Evolutionary conservation across 2,797 vertebrate species (phyloP).

Genomic region (Schizopygopsis pylzovi): DNA sequence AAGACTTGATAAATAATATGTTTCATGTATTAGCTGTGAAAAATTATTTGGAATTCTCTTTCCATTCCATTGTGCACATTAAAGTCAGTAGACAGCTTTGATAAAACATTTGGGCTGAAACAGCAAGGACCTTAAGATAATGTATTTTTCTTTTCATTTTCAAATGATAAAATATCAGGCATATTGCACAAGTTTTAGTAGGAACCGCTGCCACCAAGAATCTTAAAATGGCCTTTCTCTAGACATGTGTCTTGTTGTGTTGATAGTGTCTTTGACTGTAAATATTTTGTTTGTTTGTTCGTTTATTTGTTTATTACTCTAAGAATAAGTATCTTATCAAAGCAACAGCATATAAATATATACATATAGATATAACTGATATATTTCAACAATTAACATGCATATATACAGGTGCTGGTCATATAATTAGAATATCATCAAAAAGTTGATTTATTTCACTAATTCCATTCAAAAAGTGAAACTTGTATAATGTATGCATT

Average conservation of each 20-base stretch:
- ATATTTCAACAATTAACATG: constrained; percentile 77
- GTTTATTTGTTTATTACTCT: constrained; percentile 70
- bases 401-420: constrained; percentile 57
- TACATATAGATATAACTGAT: constrained; percentile 70
- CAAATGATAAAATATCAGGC: constrained; percentile 45
- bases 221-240: constrained; percentile 53
- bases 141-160: constrained; percentile 60
- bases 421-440: no score
- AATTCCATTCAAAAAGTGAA: no score
- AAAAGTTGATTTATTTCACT: no score
- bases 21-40: constrained; percentile 51
- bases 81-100: constrained; percentile 38
- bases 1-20: constrained; percentile 58
- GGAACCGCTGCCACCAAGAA: constrained; percentile 53
- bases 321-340: constrained; percentile 76
- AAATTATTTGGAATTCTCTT: constrained; percentile 44
- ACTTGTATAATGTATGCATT: no score
- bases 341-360: constrained; percentile 75
- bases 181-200: constrained; percentile 45
- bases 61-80: constrained; percentile 39
- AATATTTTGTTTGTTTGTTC: constrained; percentile 63
- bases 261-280: constrained; percentile 76
- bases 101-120: constrained; percentile 39
- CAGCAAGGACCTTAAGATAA: constrained; percentile 32
- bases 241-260: constrained; percentile 73